phyloP scores from a whole-genome alignment of 2,113 vertebrate genomes.

The Elachura formosa region DNA sequence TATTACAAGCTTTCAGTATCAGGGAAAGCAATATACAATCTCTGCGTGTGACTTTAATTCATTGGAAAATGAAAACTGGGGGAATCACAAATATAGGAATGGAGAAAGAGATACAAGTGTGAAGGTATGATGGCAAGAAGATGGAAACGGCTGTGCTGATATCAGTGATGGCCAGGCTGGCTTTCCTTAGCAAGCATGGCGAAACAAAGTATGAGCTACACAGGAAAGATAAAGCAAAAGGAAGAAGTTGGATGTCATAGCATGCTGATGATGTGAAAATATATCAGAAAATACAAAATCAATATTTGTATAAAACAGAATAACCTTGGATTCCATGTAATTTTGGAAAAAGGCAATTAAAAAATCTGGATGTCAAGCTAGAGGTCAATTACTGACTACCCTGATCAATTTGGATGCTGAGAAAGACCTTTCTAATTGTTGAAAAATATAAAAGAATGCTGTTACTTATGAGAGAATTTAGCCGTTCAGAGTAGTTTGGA shows the following conservation, averaged over 20 bases:
- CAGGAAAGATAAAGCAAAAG: neutral
- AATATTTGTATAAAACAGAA: neutral
- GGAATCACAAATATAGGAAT: neutral
- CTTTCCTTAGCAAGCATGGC: neutral
- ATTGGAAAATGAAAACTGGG: neutral
- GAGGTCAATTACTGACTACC: neutral
- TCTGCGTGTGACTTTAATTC: neutral
- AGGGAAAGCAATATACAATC: neutral
- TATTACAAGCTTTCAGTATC: neutral
- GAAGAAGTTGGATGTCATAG: neutral
- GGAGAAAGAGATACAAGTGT: neutral
- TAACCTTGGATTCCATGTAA: neutral
- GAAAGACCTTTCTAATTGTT: neutral
- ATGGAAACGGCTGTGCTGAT: neutral
- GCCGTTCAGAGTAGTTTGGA: neutral
- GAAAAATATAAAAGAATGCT: neutral
- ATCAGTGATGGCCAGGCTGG: neutral
- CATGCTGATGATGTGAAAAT: neutral
- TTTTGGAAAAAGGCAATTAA: neutral
- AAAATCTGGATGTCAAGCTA: neutral
- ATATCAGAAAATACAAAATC: neutral
- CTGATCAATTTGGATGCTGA: neutral
- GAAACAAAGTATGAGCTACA: neutral
- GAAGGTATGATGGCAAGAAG: neutral
- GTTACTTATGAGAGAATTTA: neutral